These are phyloP conservation scores for Tachyglossus aculeatus DNA, from an alignment of 2,797 vertebrate species.

Conservation along the genomic window DNA sequence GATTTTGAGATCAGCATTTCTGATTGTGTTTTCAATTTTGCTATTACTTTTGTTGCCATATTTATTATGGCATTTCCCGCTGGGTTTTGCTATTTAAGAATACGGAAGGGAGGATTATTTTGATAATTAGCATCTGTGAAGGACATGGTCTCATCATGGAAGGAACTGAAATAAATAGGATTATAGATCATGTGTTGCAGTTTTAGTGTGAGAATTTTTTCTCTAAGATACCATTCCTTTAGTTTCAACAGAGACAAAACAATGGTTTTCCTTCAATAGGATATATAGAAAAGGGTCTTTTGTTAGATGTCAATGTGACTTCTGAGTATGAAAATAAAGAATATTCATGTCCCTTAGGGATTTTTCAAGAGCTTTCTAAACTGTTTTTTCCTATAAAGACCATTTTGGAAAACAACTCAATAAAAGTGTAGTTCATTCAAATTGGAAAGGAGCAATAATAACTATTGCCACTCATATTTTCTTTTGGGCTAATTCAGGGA, in stretches of 20 bases:
- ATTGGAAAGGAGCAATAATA: neutral
- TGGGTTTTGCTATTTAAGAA: constrained; percentile 41
- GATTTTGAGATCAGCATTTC: constrained; percentile 10
- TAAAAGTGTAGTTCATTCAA: constrained; percentile 13
- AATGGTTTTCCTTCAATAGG: neutral
- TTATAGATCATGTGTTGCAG: neutral
- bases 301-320: neutral
- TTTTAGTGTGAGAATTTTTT: constrained; percentile 23
- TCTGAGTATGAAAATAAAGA: neutral
- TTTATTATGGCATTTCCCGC: constrained; percentile 22
- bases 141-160: constrained; percentile 25
- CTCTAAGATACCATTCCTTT: constrained; percentile 5
- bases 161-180: neutral
- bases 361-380: neutral
- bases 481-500: too few species aligned
- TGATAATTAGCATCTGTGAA: constrained; percentile 50
- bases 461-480: neutral
- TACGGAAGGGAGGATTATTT: constrained; percentile 25
- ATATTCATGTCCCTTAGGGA: constrained; percentile 12
- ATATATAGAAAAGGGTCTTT: constrained; percentile 5
- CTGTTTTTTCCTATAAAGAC: neutral
- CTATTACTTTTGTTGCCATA: constrained; percentile 1
- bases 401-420: neutral
- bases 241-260: neutral
- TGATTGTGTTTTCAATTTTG: constrained; percentile 25